Conservation (phyloP, 2,888 invertebrate genomes). For the Epinotia brunnichana region DNA sequence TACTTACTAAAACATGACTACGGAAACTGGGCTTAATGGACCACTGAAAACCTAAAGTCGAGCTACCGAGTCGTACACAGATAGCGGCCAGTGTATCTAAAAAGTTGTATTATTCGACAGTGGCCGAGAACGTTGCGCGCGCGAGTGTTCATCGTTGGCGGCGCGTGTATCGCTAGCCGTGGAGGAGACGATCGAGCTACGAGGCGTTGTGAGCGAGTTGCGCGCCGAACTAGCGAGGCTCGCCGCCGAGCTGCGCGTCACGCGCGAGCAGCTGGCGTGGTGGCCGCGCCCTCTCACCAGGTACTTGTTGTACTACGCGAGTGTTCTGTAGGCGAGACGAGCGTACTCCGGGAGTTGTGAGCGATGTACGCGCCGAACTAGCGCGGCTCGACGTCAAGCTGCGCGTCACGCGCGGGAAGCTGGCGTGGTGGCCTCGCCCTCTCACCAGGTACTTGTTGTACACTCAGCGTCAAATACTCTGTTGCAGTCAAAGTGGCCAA, state of each 20-base stretch:
- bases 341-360: not conserved
- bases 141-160: conserved; percentile 47
- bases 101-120: conserved; percentile 26
- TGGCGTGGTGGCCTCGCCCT: conserved; percentile 72
- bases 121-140: conserved; percentile 46
- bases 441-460: too few species aligned
- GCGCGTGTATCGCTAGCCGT: conserved; percentile 48
- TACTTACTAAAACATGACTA: too few species aligned
- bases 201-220: conserved; percentile 50
- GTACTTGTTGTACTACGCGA: conserved; percentile 48
- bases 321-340: not conserved
- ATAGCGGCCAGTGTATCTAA: not conserved
- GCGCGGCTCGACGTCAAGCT: conserved; percentile 55
- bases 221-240: conserved; percentile 53
- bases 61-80: too few species aligned
- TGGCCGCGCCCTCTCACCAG: conserved; percentile 72
- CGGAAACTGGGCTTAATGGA: too few species aligned
- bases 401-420: conserved; percentile 57
- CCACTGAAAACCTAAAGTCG: not conserved
- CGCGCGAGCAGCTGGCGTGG: conserved; percentile 66
- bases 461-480: too few species aligned
- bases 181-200: conserved; percentile 48
- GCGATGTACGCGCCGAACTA: conserved; percentile 48
- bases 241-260: conserved; percentile 53
- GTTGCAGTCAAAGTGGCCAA: too few species aligned